phyloP scores from a whole-genome alignment of 2,888 invertebrate genomes.

The Lamellibrachia satsuma region DNA sequence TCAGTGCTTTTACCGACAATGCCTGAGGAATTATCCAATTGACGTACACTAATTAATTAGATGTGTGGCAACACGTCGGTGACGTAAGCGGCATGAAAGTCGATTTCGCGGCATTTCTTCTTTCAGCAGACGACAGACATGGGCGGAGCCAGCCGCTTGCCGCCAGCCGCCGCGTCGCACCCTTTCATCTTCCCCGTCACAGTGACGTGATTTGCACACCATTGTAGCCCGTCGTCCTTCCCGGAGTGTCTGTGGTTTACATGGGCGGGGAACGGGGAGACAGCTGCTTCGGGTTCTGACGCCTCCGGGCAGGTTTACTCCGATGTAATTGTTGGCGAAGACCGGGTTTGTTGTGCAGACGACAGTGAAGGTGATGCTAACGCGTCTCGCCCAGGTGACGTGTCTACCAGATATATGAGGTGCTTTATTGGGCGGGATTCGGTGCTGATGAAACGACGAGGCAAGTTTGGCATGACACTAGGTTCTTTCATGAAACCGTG shows the following conservation, averaged over 20 bases:
- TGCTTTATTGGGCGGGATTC: not conserved
- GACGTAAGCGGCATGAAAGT: constrained; percentile 4
- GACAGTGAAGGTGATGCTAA: not conserved
- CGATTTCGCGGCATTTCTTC: not conserved
- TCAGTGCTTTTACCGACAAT: not conserved
- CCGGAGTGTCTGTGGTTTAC: not conserved
- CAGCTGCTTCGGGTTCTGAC: not conserved
- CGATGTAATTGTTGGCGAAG: not conserved
- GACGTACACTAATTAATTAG: not conserved
- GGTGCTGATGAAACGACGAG: not conserved
- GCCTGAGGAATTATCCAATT: not conserved
- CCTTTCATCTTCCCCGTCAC: not conserved
- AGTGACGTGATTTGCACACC: not conserved
- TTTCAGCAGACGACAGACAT: not conserved
- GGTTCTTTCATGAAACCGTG: not conserved
- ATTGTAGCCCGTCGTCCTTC: not conserved
- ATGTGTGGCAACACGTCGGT: not conserved
- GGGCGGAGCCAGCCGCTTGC: not conserved
- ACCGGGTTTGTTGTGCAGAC: not conserved
- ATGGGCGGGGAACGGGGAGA: not conserved
- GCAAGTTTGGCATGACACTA: not conserved
- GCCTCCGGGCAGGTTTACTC: not conserved
- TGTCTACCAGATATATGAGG: not conserved
- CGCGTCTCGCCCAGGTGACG: not conserved
- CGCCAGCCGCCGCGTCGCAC: not conserved